Percentiles rank a stretch among this genome's conserved stretches.
phyloP scores from a whole-genome alignment of 1,140 invertebrate species.

The Papilio machaon region DNA sequence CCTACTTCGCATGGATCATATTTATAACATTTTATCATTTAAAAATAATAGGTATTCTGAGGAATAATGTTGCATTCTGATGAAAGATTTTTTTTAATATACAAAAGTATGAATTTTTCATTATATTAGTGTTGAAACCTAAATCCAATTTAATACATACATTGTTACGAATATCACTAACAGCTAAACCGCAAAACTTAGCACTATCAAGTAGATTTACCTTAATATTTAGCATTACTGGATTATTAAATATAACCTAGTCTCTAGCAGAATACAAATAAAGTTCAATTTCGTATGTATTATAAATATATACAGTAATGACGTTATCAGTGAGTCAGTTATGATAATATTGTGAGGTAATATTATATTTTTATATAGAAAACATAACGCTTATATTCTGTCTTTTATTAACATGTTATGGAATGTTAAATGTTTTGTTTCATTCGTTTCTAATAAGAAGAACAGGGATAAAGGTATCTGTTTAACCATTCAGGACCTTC shows the following conservation, averaged over 20 bases:
- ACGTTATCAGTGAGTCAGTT: conserved; percentile 47
- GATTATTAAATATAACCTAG: not conserved
- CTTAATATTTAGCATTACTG: not conserved
- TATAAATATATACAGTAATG: conserved; percentile 25
- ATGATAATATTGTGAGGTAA: conserved; percentile 35
- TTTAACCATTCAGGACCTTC: conserved; percentile 11
- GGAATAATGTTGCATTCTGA: no score
- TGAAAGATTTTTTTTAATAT: not conserved
- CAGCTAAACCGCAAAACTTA: conserved; percentile 10
- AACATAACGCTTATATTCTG: conserved; percentile 18
- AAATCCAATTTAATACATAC: not conserved
- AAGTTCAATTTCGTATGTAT: not conserved
- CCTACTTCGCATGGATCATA: no score
- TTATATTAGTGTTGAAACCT: not conserved
- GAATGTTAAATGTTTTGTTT: conserved; percentile 27
- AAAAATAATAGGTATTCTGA: no score
- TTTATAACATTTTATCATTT: no score
- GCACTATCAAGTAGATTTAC: conserved; percentile 22
- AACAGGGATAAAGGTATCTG: not conserved
- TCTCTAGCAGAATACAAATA: not conserved
- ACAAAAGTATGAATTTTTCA: no score
- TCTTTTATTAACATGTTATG: not conserved
- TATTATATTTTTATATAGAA: conserved; percentile 26
- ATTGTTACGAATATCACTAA: conserved; percentile 5
- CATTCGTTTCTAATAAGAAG: not conserved